Evolutionary conservation across 2,113 vertebrate species (phyloP), one percentile per base, ranked within the genome.

Genomic region (Boulengeromyrus knoepffleri): DNA sequence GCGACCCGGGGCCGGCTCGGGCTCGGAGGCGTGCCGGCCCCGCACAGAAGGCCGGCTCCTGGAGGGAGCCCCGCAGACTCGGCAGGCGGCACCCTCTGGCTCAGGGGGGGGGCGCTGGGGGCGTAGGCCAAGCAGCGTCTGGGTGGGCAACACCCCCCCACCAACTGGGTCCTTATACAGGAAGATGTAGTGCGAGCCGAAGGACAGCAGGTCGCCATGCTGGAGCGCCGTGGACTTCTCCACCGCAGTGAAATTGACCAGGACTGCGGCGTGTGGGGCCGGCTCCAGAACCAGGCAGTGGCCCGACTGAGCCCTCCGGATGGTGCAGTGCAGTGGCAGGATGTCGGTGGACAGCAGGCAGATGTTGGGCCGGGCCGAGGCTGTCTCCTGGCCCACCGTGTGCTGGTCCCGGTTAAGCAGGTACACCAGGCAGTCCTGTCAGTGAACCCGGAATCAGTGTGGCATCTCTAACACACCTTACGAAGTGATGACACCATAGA

Each of bases 391-490:
- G 85, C 98, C 97, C 42, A 99, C 97, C 0, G 97, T 98, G 95
- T 99, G 98, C 94, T 96, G 97, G 83, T 98, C 97, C 8, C 96
- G 94, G 94, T 97, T 97, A 90, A 99, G 96, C 93, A 98, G 95
- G 87, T 99, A 99, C 4, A 99, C 97, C 94, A 99, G 89, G 93
- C 97, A 98, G 95, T 99, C 98, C 98, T 99, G 94, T 80, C 83
- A 90, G 3, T 0, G 42, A 36, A 15, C 6, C 89, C 31, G 21
- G 12, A 42, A 36, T 89, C 27, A 87, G 45, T 12, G 19, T 7
- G 27, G 24, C 5, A 3, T 42, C 24, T 49, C 9, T 10, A 9
- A n/a, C 31, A 36, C 36, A 39, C 36, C 74, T 19, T 42, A 42
- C 1, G 1, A 42, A 80, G 36, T 8, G 5, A 77, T 2, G 31